Conservation (phyloP, 2,113 vertebrate species). For the Cebidichthys violaceus region DNA sequence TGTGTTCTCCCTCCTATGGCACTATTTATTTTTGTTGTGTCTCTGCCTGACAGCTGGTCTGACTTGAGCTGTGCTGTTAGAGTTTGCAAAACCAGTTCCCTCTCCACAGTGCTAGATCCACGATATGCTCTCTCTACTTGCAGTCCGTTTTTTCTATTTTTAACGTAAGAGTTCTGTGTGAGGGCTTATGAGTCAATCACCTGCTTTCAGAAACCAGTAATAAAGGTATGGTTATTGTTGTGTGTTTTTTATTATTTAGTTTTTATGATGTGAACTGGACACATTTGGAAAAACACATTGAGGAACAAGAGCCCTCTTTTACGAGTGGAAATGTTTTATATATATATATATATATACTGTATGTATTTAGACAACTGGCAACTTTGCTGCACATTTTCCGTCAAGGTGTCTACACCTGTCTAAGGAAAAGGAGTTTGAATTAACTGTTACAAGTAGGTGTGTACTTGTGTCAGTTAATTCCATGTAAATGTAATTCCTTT, state of each 20-base stretch:
- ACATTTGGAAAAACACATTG: neutral
- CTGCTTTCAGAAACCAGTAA: neutral
- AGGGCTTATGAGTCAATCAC: neutral
- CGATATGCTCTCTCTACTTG: neutral
- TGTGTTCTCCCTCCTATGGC: neutral
- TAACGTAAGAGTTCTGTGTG: neutral
- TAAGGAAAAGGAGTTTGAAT: neutral
- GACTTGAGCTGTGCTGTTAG: conserved; percentile 27
- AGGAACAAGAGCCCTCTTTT: neutral
- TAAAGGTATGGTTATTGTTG: conserved; percentile 21
- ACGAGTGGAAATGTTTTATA: neutral
- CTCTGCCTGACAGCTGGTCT: conserved; percentile 50
- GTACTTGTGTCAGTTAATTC: neutral
- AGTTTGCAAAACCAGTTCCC: conserved; percentile 71
- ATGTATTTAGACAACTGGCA: neutral
- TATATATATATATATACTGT: neutral
- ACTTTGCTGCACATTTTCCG: neutral
- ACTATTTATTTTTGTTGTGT: neutral
- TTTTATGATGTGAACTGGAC: neutral
- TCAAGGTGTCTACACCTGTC: too few relatives aligned
- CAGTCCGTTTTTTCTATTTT: conserved; percentile 1
- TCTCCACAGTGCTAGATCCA: conserved; percentile 18
- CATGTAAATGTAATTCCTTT: neutral
- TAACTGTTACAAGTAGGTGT: neutral
- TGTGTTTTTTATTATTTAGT: neutral